Conservation (phyloP, 2,797 vertebrate species). For the Rhadinocentrus ornatus region DNA sequence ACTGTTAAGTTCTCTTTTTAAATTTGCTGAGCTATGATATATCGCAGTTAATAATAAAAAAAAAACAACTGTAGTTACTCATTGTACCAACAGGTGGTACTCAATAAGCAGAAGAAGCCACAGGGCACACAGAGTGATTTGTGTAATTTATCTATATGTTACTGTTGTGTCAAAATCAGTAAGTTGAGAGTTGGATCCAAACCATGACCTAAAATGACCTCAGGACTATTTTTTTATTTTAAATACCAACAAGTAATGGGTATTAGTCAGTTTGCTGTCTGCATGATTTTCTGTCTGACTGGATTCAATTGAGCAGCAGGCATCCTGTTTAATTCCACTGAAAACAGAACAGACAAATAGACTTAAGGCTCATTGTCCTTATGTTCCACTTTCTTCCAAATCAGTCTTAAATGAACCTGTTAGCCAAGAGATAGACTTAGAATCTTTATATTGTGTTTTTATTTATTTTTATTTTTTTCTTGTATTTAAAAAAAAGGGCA, state of each 20-base stretch:
- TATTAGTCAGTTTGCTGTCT: not conserved
- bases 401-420: slow-evolving; percentile 1
- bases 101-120: slow-evolving; percentile 34
- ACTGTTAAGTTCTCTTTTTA: not conserved
- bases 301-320: slow-evolving; percentile 15
- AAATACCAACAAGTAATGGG: not conserved
- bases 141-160: not conserved
- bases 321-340: slow-evolving; percentile 17
- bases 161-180: slow-evolving; percentile 1
- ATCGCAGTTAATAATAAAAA: not conserved
- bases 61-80: not conserved
- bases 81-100: slow-evolving; percentile 68
- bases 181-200: not conserved
- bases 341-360: slow-evolving; percentile 19
- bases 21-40: not conserved
- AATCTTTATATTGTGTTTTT: not conserved
- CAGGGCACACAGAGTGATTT: not conserved
- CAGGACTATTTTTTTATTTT: slow-evolving; percentile 3
- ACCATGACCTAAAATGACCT: not conserved
- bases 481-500: not conserved
- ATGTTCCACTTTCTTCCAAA: slow-evolving; percentile 3
- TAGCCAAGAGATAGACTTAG: not conserved
- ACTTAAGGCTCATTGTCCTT: not conserved
- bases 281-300: not conserved
- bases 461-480: not conserved